Evolutionary conservation across 2,888 invertebrate species (phyloP), one percentile per base, ranked within the genome.

Genomic region (Andrena praecox): DNA sequence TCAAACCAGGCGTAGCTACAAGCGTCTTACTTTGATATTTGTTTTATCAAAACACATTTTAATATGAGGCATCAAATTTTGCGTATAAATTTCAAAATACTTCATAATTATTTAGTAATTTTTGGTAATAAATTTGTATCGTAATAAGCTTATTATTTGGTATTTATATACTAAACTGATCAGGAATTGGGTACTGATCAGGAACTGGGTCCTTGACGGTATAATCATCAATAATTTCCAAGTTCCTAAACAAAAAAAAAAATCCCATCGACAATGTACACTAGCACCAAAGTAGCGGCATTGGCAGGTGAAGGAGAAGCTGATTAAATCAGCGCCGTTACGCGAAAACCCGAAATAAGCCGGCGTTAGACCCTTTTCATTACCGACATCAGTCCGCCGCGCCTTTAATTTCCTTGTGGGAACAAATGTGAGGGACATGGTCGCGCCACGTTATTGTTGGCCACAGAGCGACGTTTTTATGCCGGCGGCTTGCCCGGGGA

Each of bases 331-430:
- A 72, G 20, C 12, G 3, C 5, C 20, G 33, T 54, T 66, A 48
- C 4, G 10, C 24, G 56, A 7, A 27, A 48, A 77, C 7, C n/a
- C 20, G 16, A 24, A 63, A 71, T 31, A 50, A 66, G 54, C 29
- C n/a, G 24, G 35, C 6, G 31, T 33, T 60, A n/a, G 60, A 42
- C 48, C 52, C 56, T 33, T 66, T 72, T 77, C 64, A 59, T 72
- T 59, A 77, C 33, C 33, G 10, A 12, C 59, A 71, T 35, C 59
- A 50, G 64, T 77, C 66, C 54, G n/a, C 54, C 66, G 35, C 33
- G 35, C 52, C 29, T 59, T 52, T 76, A 83, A 83, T 83, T 84
- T 83, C 75, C 72, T 73, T 48, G 66, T 60, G 20, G 66, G 56
- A 67, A 71, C 71, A 68, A 74, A 74, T 29, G 68, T 74, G 71